Conservation (phyloP, 2,113 vertebrate genomes). For the Telmatochromis bifrenatus region DNA sequence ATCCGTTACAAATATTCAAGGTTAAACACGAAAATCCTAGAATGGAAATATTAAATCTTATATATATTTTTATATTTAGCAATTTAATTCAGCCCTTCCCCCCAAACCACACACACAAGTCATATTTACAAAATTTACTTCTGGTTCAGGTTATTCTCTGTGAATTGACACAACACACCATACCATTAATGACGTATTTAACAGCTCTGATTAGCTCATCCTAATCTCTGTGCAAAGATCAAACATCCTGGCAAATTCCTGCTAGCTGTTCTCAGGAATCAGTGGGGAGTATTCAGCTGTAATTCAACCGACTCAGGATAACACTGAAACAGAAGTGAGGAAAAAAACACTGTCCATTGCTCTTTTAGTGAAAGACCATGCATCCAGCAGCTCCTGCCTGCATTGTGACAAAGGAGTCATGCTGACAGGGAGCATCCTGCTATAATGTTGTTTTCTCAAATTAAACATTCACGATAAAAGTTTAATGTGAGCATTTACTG, state of each 20-base stretch:
- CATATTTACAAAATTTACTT: background rate
- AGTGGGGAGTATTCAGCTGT: background rate
- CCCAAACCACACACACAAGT: background rate
- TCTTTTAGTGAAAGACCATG: background rate
- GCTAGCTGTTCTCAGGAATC: background rate
- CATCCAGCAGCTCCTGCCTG: background rate
- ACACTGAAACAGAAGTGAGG: background rate
- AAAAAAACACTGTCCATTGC: background rate
- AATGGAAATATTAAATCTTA: background rate
- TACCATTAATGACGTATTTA: background rate
- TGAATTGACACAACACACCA: background rate
- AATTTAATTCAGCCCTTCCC: background rate
- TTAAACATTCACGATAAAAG: background rate
- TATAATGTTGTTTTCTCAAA: background rate
- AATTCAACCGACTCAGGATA: background rate
- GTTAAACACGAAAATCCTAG: background rate
- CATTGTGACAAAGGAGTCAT: background rate
- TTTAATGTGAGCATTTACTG: background rate
- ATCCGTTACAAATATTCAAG: background rate
- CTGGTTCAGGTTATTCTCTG: background rate
- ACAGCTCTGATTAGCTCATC: background rate
- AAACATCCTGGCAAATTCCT: constrained; percentile 8
- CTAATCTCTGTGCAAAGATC: background rate
- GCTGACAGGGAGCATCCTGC: background rate
- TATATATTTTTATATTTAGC: background rate